A percentile compares a stretch with the other conserved stretches of the same genome.
These are phyloP conservation scores for Oscheius sp. DNA, from an alignment of 1,140 invertebrate species.

Conservation along the genomic window DNA sequence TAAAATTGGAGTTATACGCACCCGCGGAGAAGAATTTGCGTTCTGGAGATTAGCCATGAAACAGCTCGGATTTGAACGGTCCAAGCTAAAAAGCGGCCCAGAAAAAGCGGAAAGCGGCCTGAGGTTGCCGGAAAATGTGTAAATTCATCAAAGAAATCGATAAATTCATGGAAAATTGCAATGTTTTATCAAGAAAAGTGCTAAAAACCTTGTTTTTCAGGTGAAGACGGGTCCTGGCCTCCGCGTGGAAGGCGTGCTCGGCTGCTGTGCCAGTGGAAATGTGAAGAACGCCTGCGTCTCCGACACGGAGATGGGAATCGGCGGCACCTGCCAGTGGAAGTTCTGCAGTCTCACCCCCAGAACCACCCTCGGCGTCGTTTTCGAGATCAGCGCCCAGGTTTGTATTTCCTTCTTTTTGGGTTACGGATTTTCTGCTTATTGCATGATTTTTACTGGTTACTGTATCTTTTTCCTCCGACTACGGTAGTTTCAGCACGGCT, in stretches of 20 bases:
- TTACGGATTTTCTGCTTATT: neutral
- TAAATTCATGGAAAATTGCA: too few relatives aligned
- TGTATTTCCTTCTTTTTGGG: neutral
- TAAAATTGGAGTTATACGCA: too few relatives aligned
- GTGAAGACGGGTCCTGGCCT: conserved; percentile 68
- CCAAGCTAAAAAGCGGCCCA: too few relatives aligned
- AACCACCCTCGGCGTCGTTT: conserved; percentile 88
- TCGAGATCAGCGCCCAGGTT: conserved; percentile 89
- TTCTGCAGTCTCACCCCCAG: conserved; percentile 89
- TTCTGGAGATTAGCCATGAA: too few relatives aligned
- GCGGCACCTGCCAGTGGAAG: conserved; percentile 96
- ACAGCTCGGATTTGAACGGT: too few relatives aligned
- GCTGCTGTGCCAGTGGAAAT: conserved; percentile 75
- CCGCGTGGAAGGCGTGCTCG: conserved; percentile 86
- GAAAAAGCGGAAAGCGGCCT: too few relatives aligned
- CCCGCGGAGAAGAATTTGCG: too few relatives aligned
- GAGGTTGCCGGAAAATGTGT: too few relatives aligned
- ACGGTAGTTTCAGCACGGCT: conserved; percentile 76
- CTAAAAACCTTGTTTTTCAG: conserved; percentile 38
- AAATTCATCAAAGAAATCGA: too few relatives aligned
- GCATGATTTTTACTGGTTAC: neutral
- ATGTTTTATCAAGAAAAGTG: neutral
- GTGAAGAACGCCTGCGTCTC: conserved; percentile 71
- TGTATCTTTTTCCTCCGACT: neutral
- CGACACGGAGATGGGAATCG: conserved; percentile 93